Base-by-base conservation (phyloP, 1,140 invertebrate species). In the Luehdorfia chinensis region DNA sequence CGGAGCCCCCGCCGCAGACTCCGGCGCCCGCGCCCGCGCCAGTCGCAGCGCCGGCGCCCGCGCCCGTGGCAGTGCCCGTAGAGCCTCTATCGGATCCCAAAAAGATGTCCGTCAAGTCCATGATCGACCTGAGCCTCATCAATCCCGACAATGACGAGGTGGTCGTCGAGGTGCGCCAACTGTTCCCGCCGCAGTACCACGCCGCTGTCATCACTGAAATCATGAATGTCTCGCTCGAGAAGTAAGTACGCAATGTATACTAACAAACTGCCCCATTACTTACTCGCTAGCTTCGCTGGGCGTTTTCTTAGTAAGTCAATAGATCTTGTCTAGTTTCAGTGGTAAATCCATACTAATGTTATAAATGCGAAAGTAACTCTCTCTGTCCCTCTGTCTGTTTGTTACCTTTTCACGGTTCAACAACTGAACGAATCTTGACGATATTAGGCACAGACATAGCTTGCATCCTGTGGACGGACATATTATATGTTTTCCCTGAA, bases 171-270 rank as follows among this genome's bases (percentile, higher is more conserved):
- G 47, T 79, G 9, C 75, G 78, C 33, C 59, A 66, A 4, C 39
- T 55, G 1, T 72, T 75, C 53, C 39, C 53, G 14, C 41, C 62
- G 1, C 62, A 77, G 27, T 66, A 74, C 11, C 75, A 83, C 43
- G 67, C 72, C 11, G 71, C 62, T 9, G 57, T 79, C 15, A 54
- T 85, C n/a, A 67, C 63, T 4, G 78, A 83, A 59, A 76, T 83
- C 50, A 36, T 79, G 9, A 77, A 79, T 54, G 43, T 76, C 37
- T 66, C 60, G 8, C 34, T 81, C 4, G 78, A 85, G 37, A 81
- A 71, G 78, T 85, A 56, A 67, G 59, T 53, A n/a, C n/a, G n/a
- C n/a, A n/a, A n/a, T n/a, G n/a, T n/a, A n/a, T n/a, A n/a, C n/a
- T n/a, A n/a, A n/a, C n/a, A n/a, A n/a, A n/a, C n/a, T n/a, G n/a